phyloP scores from a whole-genome alignment of 2,113 vertebrate genomes.

The Limnothrissa miodon region DNA sequence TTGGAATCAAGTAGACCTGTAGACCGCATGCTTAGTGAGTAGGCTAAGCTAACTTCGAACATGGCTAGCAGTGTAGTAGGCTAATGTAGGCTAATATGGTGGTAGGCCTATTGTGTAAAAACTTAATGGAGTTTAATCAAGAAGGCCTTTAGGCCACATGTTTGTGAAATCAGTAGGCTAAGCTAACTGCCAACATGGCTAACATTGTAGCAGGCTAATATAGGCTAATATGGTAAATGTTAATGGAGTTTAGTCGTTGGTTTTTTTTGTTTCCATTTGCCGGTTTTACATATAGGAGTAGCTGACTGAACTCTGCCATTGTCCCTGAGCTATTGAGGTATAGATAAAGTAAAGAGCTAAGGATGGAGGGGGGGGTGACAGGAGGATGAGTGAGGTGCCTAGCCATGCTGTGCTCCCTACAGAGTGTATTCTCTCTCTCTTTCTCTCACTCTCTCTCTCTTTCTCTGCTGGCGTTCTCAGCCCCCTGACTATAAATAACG shows the following conservation, averaged over 20 bases:
- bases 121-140: background rate
- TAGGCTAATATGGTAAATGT: background rate
- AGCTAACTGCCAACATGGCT: background rate
- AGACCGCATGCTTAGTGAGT: background rate
- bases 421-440: constrained; percentile 13
- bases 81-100: background rate
- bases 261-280: too few relatives aligned
- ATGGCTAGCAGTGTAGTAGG: too few relatives aligned
- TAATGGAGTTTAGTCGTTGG: background rate
- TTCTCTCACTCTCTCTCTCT: constrained; percentile 28
- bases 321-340: background rate
- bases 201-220: too few relatives aligned
- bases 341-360: constrained; percentile 8
- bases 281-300: background rate
- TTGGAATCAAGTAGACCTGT: too few relatives aligned
- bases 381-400: constrained; percentile 27
- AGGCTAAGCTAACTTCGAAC: background rate
- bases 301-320: background rate
- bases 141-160: background rate
- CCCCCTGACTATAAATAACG: constrained; percentile 82
- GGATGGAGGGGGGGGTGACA: constrained; percentile 11
- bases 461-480: constrained; percentile 61
- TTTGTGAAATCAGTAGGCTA: background rate
- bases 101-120: too few relatives aligned
- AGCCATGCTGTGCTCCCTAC: constrained; percentile 13